Evolutionary conservation across 2,888 invertebrate genomes (phyloP).

Genomic region (Andrena marginata): DNA sequence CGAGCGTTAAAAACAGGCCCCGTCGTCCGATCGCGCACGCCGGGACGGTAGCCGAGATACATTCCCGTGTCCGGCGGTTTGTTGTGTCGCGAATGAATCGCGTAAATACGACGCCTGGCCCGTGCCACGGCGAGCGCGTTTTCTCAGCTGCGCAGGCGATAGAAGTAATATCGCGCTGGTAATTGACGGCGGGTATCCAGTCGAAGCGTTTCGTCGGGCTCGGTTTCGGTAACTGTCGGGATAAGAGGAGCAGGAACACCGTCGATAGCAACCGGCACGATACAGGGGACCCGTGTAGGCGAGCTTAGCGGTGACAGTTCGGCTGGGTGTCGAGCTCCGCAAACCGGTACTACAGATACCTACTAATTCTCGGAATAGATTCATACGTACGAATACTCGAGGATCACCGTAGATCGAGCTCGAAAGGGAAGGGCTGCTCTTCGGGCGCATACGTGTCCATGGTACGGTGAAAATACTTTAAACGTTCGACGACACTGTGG

Average conservation of each 20-base stretch:
- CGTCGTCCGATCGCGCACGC: not conserved
- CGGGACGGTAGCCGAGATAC: not conserved
- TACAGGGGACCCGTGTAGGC: slow-evolving; percentile 1
- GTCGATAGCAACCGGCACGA: not conserved
- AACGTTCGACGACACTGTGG: not conserved
- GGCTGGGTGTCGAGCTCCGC: not conserved
- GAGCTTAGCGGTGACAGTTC: slow-evolving; percentile 6
- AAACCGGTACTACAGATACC: not conserved
- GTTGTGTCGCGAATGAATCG: slow-evolving; percentile 25
- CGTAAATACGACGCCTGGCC: slow-evolving; percentile 19
- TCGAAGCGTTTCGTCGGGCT: slow-evolving; percentile 10
- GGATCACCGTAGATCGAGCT: not conserved
- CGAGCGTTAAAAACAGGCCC: not conserved
- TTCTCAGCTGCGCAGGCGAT: slow-evolving; percentile 25
- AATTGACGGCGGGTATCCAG: not conserved
- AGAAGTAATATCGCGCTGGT: slow-evolving; percentile 21
- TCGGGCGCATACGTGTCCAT: not conserved
- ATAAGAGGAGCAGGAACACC: slow-evolving; percentile 18
- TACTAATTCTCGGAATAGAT: slow-evolving; percentile 20
- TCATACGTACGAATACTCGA: not conserved
- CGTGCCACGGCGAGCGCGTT: slow-evolving; percentile 1
- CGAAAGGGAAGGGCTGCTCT: not conserved
- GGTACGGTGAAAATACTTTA: slow-evolving; percentile 18
- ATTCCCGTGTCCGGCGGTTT: not conserved
- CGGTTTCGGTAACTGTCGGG: slow-evolving; percentile 12